A percentile compares a stretch with the other conserved stretches of the same genome.
Evolutionary conservation across 1,140 invertebrate genomes (phyloP).

Genomic region (Lutraria rhynchaena): DNA sequence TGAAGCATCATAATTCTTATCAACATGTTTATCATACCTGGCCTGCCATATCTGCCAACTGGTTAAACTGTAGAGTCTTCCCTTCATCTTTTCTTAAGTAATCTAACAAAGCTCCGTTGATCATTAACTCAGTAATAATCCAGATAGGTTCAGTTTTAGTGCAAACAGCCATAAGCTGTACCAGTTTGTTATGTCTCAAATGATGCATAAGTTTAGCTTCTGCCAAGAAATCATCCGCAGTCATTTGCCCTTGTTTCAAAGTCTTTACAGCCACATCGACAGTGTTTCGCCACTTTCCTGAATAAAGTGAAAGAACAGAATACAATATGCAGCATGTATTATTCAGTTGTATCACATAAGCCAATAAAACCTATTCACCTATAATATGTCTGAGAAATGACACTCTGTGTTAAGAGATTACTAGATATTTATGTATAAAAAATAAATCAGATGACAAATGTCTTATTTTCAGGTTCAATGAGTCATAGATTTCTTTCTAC

Average conservation of each 20-base stretch:
- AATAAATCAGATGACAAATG: no score
- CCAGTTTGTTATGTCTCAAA: constrained; percentile 95
- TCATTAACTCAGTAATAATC: constrained; percentile 99
- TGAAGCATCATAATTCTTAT: no score
- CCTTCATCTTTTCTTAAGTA: constrained; percentile 87
- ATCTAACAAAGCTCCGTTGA: constrained; percentile 96
- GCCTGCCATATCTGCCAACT: constrained; percentile 96
- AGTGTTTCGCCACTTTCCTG: constrained; percentile 93
- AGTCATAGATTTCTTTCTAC: no score
- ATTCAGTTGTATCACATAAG: no score
- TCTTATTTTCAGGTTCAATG: no score
- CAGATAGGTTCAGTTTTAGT: constrained; percentile 99
- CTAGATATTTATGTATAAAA: no score
- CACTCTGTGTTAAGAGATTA: no score
- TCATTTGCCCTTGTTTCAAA: constrained; percentile 97
- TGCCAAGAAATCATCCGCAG: constrained; percentile 97
- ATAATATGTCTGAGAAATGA: no score
- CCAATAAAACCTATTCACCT: no score
- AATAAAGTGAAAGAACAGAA: background rate
- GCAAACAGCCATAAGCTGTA: constrained; percentile 99
- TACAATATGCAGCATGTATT: no score
- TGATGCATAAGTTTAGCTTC: constrained; percentile 99
- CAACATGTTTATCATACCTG: constrained; percentile 91
- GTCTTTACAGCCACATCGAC: constrained; percentile 99
- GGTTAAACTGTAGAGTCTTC: constrained; percentile 89